phyloP scores from a whole-genome alignment of 2,797 vertebrate species.

The Vultur gryphus region DNA sequence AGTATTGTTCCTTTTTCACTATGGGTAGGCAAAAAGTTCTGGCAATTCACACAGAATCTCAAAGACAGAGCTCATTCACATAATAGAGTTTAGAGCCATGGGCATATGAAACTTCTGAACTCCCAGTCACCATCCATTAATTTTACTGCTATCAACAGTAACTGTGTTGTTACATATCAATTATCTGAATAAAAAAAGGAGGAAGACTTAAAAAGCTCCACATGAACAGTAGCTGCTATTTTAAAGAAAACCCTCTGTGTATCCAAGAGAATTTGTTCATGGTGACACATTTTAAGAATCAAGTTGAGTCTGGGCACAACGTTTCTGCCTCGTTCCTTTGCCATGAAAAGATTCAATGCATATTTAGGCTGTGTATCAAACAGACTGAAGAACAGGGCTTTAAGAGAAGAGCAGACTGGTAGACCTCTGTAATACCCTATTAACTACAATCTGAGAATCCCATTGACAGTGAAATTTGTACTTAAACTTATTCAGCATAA shows the following conservation, averaged over 20 bases:
- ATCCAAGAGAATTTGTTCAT: background rate
- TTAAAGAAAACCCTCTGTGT: background rate
- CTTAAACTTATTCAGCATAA: background rate
- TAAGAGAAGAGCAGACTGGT: background rate
- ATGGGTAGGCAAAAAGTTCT: background rate
- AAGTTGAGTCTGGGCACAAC: background rate
- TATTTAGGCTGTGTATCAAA: background rate
- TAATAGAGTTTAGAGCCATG: background rate
- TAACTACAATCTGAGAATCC: background rate
- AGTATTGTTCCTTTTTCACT: background rate
- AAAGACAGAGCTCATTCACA: background rate
- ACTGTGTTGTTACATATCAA: background rate
- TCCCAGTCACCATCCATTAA: too few species aligned
- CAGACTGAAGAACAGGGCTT: background rate
- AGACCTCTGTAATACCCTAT: background rate
- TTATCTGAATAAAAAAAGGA: background rate
- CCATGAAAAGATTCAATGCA: background rate
- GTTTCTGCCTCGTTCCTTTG: background rate
- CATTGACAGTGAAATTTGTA: background rate
- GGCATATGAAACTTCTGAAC: background rate
- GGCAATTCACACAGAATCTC: background rate
- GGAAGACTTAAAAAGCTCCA: background rate
- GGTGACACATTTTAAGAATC: background rate
- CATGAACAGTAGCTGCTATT: background rate
- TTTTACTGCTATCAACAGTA: background rate